These are phyloP conservation scores for Tiliacea citrago DNA, from an alignment of 2,888 invertebrate genomes.

Conservation along the genomic window DNA sequence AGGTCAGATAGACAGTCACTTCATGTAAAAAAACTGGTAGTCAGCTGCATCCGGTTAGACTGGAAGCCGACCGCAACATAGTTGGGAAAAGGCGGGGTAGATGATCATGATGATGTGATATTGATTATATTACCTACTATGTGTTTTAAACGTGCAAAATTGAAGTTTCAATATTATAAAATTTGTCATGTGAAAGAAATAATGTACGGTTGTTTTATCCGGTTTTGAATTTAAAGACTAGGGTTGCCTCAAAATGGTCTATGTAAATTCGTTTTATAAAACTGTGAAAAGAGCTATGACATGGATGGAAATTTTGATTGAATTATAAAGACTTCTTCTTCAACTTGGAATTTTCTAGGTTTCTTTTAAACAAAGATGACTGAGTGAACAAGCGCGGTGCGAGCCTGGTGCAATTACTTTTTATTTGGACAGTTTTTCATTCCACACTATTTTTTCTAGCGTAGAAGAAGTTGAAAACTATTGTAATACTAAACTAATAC, in stretches of 20 bases:
- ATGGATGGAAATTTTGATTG: conserved; percentile 14
- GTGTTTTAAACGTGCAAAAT: no score
- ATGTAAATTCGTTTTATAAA: background rate
- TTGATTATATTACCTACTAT: no score
- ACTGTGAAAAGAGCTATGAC: conserved; percentile 7
- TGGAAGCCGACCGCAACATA: no score
- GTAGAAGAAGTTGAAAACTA: background rate
- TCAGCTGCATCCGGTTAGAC: no score
- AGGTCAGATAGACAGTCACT: no score
- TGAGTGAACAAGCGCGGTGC: conserved; percentile 13
- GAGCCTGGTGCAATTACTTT: conserved; percentile 18
- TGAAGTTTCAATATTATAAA: conserved; percentile 1
- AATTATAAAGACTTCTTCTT: conserved; percentile 11
- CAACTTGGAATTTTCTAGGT: conserved; percentile 21
- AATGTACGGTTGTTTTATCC: background rate
- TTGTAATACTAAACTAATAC: background rate
- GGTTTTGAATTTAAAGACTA: background rate
- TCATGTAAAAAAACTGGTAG: no score
- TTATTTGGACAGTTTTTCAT: conserved; percentile 34
- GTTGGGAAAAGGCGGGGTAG: no score
- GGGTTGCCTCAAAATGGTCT: background rate
- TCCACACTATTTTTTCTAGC: background rate
- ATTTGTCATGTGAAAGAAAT: background rate
- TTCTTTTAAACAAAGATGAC: conserved; percentile 32
- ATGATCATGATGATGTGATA: no score